phyloP scores from a whole-genome alignment of 35 echinoderm and acorn worm genomes.

The Lytechinus variegatus region DNA sequence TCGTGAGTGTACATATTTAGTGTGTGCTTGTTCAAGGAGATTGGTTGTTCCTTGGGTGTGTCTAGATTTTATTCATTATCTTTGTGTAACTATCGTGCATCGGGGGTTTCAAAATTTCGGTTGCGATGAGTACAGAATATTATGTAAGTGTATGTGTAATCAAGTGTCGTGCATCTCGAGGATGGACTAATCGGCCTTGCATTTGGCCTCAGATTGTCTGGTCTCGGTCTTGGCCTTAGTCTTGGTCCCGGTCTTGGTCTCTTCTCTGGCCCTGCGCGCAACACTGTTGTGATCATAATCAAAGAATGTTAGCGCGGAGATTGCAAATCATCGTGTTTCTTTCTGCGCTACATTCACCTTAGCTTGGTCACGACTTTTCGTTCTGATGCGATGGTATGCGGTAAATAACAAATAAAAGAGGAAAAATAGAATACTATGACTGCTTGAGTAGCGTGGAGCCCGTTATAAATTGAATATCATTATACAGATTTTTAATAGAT shows the following conservation, averaged over 20 bases:
- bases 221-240: too few relatives aligned
- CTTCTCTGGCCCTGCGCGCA: too few relatives aligned
- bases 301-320: not conserved
- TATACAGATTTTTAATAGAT: too few relatives aligned
- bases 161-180: too few relatives aligned
- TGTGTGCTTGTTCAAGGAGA: not conserved
- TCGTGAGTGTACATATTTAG: not conserved
- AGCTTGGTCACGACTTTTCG: not conserved
- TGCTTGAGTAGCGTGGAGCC: not conserved
- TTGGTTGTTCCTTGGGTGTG: not conserved
- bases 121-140: not conserved
- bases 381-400: conserved; percentile 8
- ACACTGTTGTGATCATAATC: not conserved
- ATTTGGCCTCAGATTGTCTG: too few relatives aligned
- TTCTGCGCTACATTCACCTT: not conserved
- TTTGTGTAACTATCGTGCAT: not conserved
- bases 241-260: too few relatives aligned
- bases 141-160: not conserved
- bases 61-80: not conserved
- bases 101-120: not conserved
- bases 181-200: too few relatives aligned
- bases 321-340: not conserved
- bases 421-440: not conserved
- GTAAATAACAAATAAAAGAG: not conserved
- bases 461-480: too few relatives aligned